Evolutionary conservation across 2,113 vertebrate genomes (phyloP).

Genomic region (Laterallus jamaicensis): DNA sequence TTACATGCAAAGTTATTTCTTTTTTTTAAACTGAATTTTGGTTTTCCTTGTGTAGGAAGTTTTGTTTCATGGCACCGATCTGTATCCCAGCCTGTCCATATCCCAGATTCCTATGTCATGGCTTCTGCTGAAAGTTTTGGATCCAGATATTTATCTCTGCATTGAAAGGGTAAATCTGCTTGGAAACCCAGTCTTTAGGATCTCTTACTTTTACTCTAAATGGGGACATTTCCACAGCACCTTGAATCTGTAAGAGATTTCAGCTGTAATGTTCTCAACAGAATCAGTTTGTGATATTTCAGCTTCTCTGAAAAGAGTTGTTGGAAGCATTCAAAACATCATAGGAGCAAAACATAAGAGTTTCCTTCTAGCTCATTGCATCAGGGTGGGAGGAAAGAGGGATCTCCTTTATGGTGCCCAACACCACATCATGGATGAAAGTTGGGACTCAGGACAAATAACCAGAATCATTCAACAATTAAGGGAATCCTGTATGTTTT

Average conservation of each 20-base stretch:
- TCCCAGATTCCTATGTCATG: background rate
- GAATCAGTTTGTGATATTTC: background rate
- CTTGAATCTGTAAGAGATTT: background rate
- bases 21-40: background rate
- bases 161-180: background rate
- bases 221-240: background rate
- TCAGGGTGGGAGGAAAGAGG: background rate
- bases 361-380: background rate
- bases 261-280: background rate
- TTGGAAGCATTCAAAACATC: background rate
- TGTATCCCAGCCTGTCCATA: background rate
- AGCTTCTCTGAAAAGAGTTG: background rate
- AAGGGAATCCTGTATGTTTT: accelerated
- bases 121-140: background rate
- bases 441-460: background rate
- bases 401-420: background rate
- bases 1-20: background rate
- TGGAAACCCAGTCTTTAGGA: background rate
- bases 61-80: background rate
- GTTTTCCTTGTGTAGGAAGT: background rate
- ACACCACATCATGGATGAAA: accelerated
- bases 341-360: background rate
- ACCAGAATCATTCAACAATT: background rate
- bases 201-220: background rate
- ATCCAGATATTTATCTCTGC: background rate